Evolutionary conservation across 2,797 vertebrate genomes (phyloP).

Genomic region (Acrossocheilus fasciatus): DNA sequence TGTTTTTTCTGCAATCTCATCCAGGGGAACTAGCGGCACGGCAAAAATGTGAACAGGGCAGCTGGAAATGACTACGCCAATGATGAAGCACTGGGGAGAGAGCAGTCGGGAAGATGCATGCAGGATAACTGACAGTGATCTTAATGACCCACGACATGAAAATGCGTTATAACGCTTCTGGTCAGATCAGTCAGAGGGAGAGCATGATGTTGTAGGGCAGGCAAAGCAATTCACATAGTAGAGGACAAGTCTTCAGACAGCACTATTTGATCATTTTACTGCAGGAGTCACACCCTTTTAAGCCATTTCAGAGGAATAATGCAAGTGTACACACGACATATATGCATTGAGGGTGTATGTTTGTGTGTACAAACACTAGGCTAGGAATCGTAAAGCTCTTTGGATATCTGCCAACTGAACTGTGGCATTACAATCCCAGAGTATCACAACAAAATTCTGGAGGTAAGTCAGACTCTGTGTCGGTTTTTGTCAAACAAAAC

Average conservation of each 20-base stretch:
- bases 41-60: conserved; percentile 36
- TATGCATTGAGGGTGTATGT: not conserved
- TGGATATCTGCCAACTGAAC: not conserved
- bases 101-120: conserved; percentile 34
- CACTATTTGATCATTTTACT: conserved; percentile 34
- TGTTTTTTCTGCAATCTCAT: conserved; percentile 19
- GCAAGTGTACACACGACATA: not conserved
- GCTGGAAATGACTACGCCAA: conserved; percentile 45
- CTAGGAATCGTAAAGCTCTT: not conserved
- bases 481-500: conserved; percentile 27
- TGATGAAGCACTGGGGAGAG: conserved; percentile 36
- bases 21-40: conserved; percentile 28
- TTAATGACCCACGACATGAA: conserved; percentile 44
- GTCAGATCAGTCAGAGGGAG: conserved; percentile 38
- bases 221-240: conserved; percentile 25
- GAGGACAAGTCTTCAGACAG: conserved; percentile 28
- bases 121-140: conserved; percentile 49
- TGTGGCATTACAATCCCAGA: not conserved
- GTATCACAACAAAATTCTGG: not conserved
- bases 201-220: conserved; percentile 35
- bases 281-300: conserved; percentile 39
- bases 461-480: not conserved
- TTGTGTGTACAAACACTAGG: not conserved
- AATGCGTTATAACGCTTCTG: conserved; percentile 47
- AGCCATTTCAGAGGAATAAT: conserved; percentile 8